Base-by-base conservation (phyloP, 2,888 invertebrate genomes). In the Atethmia centrago region DNA sequence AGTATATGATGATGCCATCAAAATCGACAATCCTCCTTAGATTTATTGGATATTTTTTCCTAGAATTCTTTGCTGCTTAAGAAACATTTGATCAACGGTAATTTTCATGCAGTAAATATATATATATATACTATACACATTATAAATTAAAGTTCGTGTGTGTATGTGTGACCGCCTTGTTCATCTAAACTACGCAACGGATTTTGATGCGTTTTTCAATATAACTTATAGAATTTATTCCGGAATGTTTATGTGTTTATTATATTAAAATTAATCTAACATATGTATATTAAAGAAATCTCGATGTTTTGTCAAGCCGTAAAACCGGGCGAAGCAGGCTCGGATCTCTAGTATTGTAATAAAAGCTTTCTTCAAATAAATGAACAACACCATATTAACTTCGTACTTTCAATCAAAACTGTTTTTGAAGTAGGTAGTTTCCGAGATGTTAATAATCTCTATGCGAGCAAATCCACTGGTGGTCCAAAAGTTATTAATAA, bases 401-500 rank as follows among this genome's bases (percentile, higher is more conserved):
- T 31, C 31, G 31, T 31, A 31, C 31, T 31, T 31, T 4, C 31
- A 31, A 31, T 31, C 4, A 47, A 55, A 66, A n/a, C 0, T 36
- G 45, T 8, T 16, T 53, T 55, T 36, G 19, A 55, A 40, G n/a
- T 14, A 16, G 9, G n/a, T n/a, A n/a, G n/a, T 40, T 61, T 5
- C 21, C 28, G 3, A 45, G 12, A 53, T 71, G 25, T 42, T 31
- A 31, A 25, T n/a, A 62, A 71, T 49, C 40, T 42, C 3, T 21
- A 25, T 40, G 19, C 21, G 2, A 59, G 31, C 14, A 14, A 64
- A 59, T n/a, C 19, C n/a, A 5, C 12, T 58, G 36, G 49, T 63
- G 31, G 31, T 58, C 42, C 16, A 2, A 49, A 67, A 67, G 9
- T 36, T 49, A 14, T 12, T 56, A 5, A 67, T 77, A 80, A 61